A percentile compares a stretch with the other conserved stretches of the same genome.
Conservation (phyloP, 2,888 invertebrate species). For the Caradrina kadenii region DNA sequence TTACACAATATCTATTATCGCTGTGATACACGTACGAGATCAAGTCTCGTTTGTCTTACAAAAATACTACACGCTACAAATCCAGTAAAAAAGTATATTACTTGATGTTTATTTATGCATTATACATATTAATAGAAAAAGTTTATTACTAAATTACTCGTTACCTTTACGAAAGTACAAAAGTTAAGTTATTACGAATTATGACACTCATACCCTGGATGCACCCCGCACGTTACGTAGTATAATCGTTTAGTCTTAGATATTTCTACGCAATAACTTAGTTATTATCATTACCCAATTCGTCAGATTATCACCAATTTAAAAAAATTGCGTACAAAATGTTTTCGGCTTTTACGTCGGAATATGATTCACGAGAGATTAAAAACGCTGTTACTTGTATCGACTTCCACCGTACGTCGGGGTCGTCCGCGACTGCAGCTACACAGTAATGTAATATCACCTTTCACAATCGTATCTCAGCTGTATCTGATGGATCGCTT, state of each 20-base stretch:
- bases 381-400: slow-evolving; percentile 51
- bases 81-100: slow-evolving; percentile 89
- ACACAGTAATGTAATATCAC: slow-evolving; percentile 72
- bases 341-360: slow-evolving; percentile 62
- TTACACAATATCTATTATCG: slow-evolving; percentile 88
- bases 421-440: slow-evolving; percentile 55
- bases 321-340: slow-evolving; percentile 67
- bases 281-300: slow-evolving; percentile 88
- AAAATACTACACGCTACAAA: slow-evolving; percentile 88
- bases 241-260: slow-evolving; percentile 78
- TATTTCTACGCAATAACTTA: slow-evolving; percentile 88
- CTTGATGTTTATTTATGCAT: slow-evolving; percentile 84
- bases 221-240: slow-evolving; percentile 88
- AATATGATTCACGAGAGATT: slow-evolving; percentile 46
- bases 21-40: slow-evolving; percentile 89
- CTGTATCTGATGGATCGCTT: slow-evolving; percentile 42
- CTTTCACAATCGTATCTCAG: slow-evolving; percentile 74
- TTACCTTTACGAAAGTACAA: slow-evolving; percentile 89
- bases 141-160: slow-evolving; percentile 86
- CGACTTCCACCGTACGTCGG: slow-evolving; percentile 41
- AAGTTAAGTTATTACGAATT: slow-evolving; percentile 85
- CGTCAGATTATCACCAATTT: slow-evolving; percentile 87
- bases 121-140: slow-evolving; percentile 87
- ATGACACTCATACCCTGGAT: slow-evolving; percentile 91
- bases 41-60: slow-evolving; percentile 83